Evolutionary conservation across 2,888 invertebrate genomes (phyloP), one percentile per base, ranked within the genome.

Genomic region (Drosophila fulvimacula): DNA sequence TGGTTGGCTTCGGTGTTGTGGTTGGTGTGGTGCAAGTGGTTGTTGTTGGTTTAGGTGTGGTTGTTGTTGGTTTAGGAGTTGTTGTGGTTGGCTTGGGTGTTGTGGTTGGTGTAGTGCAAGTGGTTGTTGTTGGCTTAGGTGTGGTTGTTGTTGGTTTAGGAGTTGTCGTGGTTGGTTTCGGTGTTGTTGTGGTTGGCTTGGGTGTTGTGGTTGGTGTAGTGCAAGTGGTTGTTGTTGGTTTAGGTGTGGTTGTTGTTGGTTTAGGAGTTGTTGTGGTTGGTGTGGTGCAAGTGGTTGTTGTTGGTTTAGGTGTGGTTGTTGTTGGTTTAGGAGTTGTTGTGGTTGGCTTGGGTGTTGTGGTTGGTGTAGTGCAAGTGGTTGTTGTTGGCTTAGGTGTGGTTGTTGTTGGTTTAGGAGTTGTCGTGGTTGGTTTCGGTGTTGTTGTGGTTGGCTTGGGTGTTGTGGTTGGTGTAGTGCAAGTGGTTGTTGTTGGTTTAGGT

Each of bases 131-230:
- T 0, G 9, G 7, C 2, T 6, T 7, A 7, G 30, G 6, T 30
- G 30, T n/a, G n/a, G n/a, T 30, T 1, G n/a, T 41, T 0, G 36
- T 46, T 9, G 39, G 5, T 4, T 56, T 46, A 5, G 38, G 19
- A n/a, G 52, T 38, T 1, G 19, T 32, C 1, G 66, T 67, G 19
- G 52, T 11, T 15, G 36, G 15, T 15, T 24, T 59, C n/a, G 0
- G 51, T 52, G 34, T 34, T 3, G 55, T 46, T 24, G 39, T 46
- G 10, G 9, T 38, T 2, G 17, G 1, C 0, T 15, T 42, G 0
- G 42, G 42, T 7, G n/a, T 46, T 0, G 30, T 36, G 1, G 48
- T 68, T 19, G 64, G 51, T 21, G 64, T 51, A n/a, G 64, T 27
- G 4, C 27, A 42, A 17, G 60, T 44, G 5, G 24, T 51, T 1